Evolutionary conservation across 2,797 vertebrate genomes (phyloP).

Genomic region (Petrocephalus schoutedeni): DNA sequence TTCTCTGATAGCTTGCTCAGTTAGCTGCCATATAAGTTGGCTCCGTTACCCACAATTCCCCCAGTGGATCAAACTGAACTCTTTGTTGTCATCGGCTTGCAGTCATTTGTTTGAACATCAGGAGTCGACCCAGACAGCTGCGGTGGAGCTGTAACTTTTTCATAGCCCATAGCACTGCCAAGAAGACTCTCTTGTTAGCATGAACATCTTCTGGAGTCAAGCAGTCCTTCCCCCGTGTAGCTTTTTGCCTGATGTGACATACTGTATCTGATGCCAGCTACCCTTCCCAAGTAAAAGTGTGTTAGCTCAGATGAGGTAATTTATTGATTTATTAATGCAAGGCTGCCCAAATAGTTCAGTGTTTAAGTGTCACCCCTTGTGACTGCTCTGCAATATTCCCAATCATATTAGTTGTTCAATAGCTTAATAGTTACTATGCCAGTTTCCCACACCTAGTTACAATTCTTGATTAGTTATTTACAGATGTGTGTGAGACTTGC

Average conservation of each 20-base stretch:
- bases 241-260: neutral
- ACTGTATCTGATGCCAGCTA: neutral
- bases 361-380: neutral
- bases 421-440: neutral
- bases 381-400: neutral
- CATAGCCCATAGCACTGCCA: neutral
- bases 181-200: neutral
- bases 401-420: neutral
- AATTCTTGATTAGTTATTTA: neutral
- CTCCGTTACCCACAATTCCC: neutral
- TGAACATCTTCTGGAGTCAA: neutral
- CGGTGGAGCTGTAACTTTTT: neutral
- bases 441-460: neutral
- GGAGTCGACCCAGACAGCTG: neutral
- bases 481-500: neutral
- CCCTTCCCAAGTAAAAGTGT: neutral
- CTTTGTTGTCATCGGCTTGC: neutral
- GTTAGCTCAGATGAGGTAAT: neutral
- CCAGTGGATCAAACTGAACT: neutral
- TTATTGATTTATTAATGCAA: neutral
- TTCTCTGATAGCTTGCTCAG: neutral
- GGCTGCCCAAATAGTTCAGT: neutral
- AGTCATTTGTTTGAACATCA: neutral
- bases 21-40: neutral
- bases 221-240: neutral